Conservation (phyloP, 2,113 vertebrate genomes). For the Heloderma charlesbogerti region DNA sequence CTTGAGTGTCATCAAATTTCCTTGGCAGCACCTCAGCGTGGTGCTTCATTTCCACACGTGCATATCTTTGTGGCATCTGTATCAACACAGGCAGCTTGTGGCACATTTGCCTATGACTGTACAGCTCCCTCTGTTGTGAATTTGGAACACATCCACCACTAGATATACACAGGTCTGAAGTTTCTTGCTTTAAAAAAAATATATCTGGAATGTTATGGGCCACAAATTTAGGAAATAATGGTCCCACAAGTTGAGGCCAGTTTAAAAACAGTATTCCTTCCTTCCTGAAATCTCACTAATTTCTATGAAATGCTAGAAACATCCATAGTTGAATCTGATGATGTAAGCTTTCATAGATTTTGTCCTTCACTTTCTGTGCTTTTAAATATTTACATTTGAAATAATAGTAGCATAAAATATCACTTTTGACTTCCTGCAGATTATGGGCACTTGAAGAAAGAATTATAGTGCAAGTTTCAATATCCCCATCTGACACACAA, state of each 20-base stretch:
- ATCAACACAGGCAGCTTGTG: background rate
- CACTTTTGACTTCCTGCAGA: background rate
- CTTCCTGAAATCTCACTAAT: background rate
- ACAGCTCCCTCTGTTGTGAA: too few relatives aligned
- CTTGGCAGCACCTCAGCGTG: background rate
- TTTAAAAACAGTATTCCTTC: background rate
- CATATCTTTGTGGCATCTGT: background rate
- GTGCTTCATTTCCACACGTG: background rate
- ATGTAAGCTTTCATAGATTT: background rate
- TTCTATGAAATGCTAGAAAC: background rate
- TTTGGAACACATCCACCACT: background rate
- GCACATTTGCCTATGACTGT: background rate
- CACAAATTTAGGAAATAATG: background rate
- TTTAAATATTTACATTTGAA: background rate
- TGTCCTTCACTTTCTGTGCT: background rate
- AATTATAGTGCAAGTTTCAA: background rate
- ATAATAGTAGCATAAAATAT: background rate
- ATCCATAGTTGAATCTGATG: background rate
- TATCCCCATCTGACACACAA: background rate
- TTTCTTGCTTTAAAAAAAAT: background rate
- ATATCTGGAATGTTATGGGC: background rate
- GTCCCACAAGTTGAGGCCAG: slow-evolving; percentile 9
- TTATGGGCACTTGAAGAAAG: background rate
- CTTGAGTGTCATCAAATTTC: background rate
- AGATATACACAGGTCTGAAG: background rate